phyloP scores from a whole-genome alignment of 2,888 invertebrate genomes.

The Calameuta filiformis region DNA sequence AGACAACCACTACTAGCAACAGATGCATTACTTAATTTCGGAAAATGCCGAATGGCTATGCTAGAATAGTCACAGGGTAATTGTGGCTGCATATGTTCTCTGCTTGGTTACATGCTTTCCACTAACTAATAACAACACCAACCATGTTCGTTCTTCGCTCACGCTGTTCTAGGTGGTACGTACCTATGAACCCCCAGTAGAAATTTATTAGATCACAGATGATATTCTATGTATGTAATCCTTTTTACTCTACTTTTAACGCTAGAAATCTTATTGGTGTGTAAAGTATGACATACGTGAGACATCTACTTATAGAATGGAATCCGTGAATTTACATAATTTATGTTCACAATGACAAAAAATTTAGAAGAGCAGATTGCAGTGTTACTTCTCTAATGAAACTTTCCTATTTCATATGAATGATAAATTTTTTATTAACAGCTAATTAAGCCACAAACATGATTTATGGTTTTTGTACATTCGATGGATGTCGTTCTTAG shows the following conservation, averaged over 20 bases:
- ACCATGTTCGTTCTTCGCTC: constrained; percentile 56
- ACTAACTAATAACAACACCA: constrained; percentile 59
- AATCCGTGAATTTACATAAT: not conserved
- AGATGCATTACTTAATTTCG: constrained; percentile 28
- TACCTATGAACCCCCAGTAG: constrained; percentile 48
- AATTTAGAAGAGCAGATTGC: not conserved
- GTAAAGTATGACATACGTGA: not conserved
- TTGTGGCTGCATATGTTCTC: constrained; percentile 58
- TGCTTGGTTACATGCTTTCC: constrained; percentile 61
- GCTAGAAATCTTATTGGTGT: not conserved
- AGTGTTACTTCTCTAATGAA: not conserved
- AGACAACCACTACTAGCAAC: constrained; percentile 13
- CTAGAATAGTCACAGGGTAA: constrained; percentile 52
- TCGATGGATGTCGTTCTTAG: not conserved
- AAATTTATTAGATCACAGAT: constrained; percentile 18
- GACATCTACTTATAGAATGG: not conserved
- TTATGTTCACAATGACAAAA: not conserved
- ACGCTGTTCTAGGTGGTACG: constrained; percentile 59
- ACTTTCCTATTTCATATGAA: not conserved
- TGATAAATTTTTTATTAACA: not conserved
- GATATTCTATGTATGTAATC: not conserved
- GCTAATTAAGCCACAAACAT: not conserved
- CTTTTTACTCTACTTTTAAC: not conserved
- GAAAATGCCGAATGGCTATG: constrained; percentile 38
- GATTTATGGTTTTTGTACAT: not conserved